Base-by-base conservation (phyloP, 2,113 vertebrate genomes). In the Cichladusa arquata region DNA sequence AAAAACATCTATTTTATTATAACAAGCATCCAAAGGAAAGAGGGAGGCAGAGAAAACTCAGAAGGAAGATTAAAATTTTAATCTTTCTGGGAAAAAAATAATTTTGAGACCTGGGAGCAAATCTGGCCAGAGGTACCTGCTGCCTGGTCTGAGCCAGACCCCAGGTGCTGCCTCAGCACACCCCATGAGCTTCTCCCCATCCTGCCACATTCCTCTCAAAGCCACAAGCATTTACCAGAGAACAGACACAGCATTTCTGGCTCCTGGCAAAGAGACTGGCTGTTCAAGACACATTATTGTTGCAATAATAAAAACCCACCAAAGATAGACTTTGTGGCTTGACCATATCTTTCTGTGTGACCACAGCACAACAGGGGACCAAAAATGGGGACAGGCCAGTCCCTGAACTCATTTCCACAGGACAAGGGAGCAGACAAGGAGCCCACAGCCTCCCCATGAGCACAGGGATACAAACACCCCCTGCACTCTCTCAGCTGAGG, bases 41-140 rank as follows among this genome's bases (percentile, higher is more conserved):
- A 51, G 4, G 2, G 36, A 70, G 9, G 4, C 10, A 72, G 65
- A 72, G 6, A 12, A 40, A 67, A 47, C 31, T 26, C 22, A 71
- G 20, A 24, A 66, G 10, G 19, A 93, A 77, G n/a, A 38, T 7
- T 33, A 69, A 2, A 47, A 31, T 64, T 82, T 38, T 36, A 48
- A 53, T 18, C 1, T 57, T 72, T 42, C 14, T 8, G 3, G 11
- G 0, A 4, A 9, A 22, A 65, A 50, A 20, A 31, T 4, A 12
- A 12, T 44, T 58, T 77, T 36, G 38, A 86, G 45, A 61, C 19
- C 14, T 13, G 6, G 5, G 7, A 1, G 10, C 31, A 65, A 72
- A 88, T 8, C 7, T 40, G 25, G 23, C 38, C 16, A 62, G 64
- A 44, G 19, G 38, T 65, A 60, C 29, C 61, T 71, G 29, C 40